Evolutionary conservation across 2,888 invertebrate genomes (phyloP).

Genomic region (Cryptophagus acutangulus): DNA sequence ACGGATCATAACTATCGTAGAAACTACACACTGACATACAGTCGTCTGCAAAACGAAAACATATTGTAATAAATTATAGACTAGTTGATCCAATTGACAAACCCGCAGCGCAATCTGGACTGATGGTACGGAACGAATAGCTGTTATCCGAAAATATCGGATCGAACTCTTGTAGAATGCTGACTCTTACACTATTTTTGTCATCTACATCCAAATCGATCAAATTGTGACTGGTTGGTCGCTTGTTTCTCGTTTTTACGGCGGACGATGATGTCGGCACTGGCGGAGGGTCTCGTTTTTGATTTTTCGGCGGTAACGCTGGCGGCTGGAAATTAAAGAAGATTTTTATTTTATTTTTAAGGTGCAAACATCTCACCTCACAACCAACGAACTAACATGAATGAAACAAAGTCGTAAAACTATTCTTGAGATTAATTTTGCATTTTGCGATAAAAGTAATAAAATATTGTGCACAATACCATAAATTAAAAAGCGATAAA

Average conservation of each 20-base stretch:
- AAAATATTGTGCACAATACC: no score
- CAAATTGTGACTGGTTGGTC: constrained; percentile 43
- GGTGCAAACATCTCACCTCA: no score
- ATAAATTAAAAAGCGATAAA: no score
- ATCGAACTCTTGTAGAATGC: constrained; percentile 84
- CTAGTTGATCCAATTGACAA: not conserved
- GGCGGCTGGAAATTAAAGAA: constrained; percentile 38
- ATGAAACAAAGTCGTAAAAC: no score
- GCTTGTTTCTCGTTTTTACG: not conserved
- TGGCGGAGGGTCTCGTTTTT: constrained; percentile 37
- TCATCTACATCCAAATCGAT: constrained; percentile 54
- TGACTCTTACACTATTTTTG: constrained; percentile 54
- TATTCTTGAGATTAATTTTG: no score
- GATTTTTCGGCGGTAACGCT: constrained; percentile 44
- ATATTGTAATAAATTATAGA: no score
- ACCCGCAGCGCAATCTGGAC: constrained; percentile 52
- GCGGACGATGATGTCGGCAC: constrained; percentile 20
- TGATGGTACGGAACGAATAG: constrained; percentile 37
- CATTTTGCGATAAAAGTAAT: no score
- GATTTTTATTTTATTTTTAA: no score
- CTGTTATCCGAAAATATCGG: constrained; percentile 66
- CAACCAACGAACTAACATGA: no score
- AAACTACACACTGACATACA: constrained; percentile 59
- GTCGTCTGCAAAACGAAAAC: constrained; percentile 46
- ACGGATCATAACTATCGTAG: constrained; percentile 74